Base-by-base conservation (phyloP, 2,888 invertebrate species). In the Ormyrus labotus region DNA sequence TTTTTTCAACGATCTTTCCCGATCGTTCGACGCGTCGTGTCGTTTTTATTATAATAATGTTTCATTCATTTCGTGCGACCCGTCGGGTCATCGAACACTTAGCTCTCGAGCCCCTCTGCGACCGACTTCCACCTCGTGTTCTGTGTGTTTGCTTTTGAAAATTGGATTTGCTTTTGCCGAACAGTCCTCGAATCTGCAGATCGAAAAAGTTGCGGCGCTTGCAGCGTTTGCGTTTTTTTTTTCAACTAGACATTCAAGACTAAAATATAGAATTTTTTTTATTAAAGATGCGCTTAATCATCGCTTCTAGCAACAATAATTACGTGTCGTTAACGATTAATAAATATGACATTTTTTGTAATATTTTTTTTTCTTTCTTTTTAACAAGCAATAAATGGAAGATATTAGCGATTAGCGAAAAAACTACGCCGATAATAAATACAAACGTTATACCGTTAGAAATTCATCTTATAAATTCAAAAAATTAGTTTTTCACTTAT, bases 101-200 rank as follows among this genome's bases (percentile, higher is more conserved):
- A 34, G 34, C 34, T 34, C 34, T 34, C 34, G 34, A 34, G 34
- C 34, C 34, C 34, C 34, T 34, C 34, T 34, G 34, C 34, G 34
- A 34, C 34, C 34, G 34, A 4, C 34, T 34, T 34, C 34, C 34
- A 2, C 34, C 34, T 34, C 34, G 34, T 34, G 34, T 34, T 34
- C 34, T 34, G 34, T 34, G 34, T 68, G 45, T 76, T 55, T 19
- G 65, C 47, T 47, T 61, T 64, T 51, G 53, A 72, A 50, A n/a
- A 47, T 51, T 10, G n/a, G 3, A 9, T 45, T 63, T 70, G 19
- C 50, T 8, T 72, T 76, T 64, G 70, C 63, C 77, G 78, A 73
- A 80, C 78, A 80, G 70, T 82, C 82, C 82, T 80, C 80, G 82
- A 82, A 82, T 78, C 80, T 80, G 77, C 80, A 78, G 80, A 80